phyloP scores from a whole-genome alignment of 2,888 invertebrate species.

The Cinara cedri region DNA sequence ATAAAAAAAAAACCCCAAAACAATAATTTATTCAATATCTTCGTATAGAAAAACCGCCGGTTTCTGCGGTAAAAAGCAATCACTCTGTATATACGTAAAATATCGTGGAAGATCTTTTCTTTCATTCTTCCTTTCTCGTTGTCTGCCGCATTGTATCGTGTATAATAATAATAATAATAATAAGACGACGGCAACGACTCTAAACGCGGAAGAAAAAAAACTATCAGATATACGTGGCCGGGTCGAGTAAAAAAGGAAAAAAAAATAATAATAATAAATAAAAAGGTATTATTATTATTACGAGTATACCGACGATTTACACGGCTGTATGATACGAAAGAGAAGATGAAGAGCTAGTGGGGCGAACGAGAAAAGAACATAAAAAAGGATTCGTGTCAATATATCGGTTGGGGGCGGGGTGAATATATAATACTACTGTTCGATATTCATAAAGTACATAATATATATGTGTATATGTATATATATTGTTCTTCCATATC shows the following conservation, averaged over 20 bases:
- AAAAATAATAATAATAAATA: constrained; percentile 6
- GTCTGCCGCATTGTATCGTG: no score
- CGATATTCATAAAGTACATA: constrained; percentile 30
- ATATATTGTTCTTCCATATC: no score
- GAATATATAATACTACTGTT: constrained; percentile 22
- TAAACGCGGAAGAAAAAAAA: background rate
- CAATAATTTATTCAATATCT: no score
- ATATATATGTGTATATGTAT: background rate
- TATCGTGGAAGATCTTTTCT: background rate
- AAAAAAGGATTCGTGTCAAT: constrained; percentile 19
- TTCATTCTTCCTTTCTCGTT: no score
- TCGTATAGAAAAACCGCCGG: no score
- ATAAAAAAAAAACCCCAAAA: no score
- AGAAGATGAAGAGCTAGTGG: no score
- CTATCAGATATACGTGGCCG: background rate
- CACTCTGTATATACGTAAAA: background rate
- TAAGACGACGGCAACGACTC: background rate
- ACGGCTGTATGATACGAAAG: background rate
- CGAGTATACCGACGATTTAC: constrained; percentile 6
- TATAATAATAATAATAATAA: no score
- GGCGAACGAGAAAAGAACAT: background rate
- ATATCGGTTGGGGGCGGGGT: background rate
- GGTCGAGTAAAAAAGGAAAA: background rate
- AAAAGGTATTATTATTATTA: constrained; percentile 13
- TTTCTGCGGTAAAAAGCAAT: no score